Evolutionary conservation across 1,140 invertebrate species (phyloP).

Genomic region (Pogonomyrmex californicus): DNA sequence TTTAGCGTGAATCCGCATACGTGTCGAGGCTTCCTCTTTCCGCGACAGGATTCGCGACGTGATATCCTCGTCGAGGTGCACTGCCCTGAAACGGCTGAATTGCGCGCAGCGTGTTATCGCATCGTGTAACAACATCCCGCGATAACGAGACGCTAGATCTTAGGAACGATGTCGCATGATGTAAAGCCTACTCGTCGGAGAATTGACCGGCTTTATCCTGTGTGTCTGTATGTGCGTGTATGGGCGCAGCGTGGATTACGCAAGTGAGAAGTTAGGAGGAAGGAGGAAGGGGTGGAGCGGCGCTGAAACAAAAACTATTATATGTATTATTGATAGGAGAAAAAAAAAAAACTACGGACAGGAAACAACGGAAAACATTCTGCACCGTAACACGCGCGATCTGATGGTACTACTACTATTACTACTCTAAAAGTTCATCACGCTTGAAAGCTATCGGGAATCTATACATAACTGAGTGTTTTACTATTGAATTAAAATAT

Average conservation of each 20-base stretch:
- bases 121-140: slow-evolving; percentile 57
- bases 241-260: slow-evolving; percentile 15
- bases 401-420: slow-evolving; percentile 71
- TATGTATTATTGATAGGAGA: slow-evolving; percentile 35
- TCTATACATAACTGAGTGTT: slow-evolving; percentile 81
- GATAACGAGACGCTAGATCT: slow-evolving; percentile 71
- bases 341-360: slow-evolving; percentile 21
- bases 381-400: slow-evolving; percentile 59
- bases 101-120: neutral
- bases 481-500: slow-evolving; percentile 82
- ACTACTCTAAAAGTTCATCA: slow-evolving; percentile 65
- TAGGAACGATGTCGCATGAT: slow-evolving; percentile 69
- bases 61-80: slow-evolving; percentile 26
- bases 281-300: too few species aligned
- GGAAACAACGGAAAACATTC: slow-evolving; percentile 40
- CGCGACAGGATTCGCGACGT: slow-evolving; percentile 34
- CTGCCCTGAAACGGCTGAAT: too few species aligned
- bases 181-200: slow-evolving; percentile 68
- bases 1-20: neutral
- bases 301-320: slow-evolving; percentile 23
- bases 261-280: slow-evolving; percentile 25
- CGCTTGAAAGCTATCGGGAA: slow-evolving; percentile 75
- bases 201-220: slow-evolving; percentile 60
- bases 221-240: neutral
- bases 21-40: slow-evolving; percentile 28